phyloP scores from a whole-genome alignment of 2,888 invertebrate genomes.

The Ichneumoninae sp. region DNA sequence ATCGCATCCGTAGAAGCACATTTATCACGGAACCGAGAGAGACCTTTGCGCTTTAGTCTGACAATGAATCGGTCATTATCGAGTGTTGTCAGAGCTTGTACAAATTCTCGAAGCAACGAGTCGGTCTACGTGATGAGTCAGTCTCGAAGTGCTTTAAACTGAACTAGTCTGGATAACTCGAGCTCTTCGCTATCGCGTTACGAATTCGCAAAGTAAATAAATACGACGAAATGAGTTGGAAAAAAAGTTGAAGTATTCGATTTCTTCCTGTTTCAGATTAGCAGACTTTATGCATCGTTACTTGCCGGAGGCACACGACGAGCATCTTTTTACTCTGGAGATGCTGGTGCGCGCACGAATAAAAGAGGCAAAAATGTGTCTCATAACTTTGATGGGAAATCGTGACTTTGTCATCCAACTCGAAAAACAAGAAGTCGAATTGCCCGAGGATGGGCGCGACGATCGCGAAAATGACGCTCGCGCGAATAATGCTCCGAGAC shows the following conservation, averaged over 20 bases:
- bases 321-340: conserved; percentile 92
- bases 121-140: not conserved
- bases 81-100: not conserved
- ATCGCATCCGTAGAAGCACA: not conserved
- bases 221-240: not conserved
- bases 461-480: conserved; percentile 82
- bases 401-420: conserved; percentile 81
- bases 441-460: conserved; percentile 62
- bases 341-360: conserved; percentile 86
- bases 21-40: not conserved
- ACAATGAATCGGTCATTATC: conserved; percentile 20
- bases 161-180: not conserved
- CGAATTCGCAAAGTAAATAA: not conserved
- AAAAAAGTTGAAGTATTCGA: not conserved
- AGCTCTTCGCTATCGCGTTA: not conserved
- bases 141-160: conserved; percentile 1
- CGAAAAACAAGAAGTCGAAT: conserved; percentile 72
- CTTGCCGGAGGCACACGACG: conserved; percentile 90
- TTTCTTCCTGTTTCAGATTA: conserved; percentile 84
- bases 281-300: conserved; percentile 93
- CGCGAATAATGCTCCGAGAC: conserved; percentile 84
- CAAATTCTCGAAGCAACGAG: not conserved
- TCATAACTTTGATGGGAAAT: conserved; percentile 86
- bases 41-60: conserved; percentile 26
- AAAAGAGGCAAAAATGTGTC: conserved; percentile 86